Percentiles rank a stretch among this genome's conserved stretches.
Conservation (phyloP, 2,888 invertebrate species). For the Pachycephus smyrnensis region DNA sequence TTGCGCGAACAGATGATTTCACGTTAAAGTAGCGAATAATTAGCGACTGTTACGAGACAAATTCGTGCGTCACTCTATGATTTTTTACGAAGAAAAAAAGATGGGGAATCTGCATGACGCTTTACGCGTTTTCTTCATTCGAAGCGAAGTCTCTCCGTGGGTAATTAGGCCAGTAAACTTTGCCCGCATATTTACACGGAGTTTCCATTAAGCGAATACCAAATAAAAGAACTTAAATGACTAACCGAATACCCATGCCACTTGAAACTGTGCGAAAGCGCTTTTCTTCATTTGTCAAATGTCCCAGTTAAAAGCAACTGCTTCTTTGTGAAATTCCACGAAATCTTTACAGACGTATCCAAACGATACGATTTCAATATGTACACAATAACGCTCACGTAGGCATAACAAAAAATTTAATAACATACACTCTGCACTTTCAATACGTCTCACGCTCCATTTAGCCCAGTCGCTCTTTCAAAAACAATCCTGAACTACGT, state of each 20-base stretch:
- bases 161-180: not conserved
- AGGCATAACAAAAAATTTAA: not conserved
- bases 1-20: not conserved
- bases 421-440: not conserved
- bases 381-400: not conserved
- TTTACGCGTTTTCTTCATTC: not conserved
- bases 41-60: not conserved
- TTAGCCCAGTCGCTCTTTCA: not conserved
- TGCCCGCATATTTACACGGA: not conserved
- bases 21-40: not conserved
- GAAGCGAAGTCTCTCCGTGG: not conserved
- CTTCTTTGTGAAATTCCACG: not conserved
- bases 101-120: not conserved
- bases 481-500: not conserved
- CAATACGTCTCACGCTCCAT: not conserved
- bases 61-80: not conserved
- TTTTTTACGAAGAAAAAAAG: not conserved
- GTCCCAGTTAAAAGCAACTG: not conserved
- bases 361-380: not conserved
- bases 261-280: not conserved
- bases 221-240: not conserved
- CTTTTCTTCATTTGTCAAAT: not conserved
- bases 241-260: not conserved
- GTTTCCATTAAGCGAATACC: not conserved
- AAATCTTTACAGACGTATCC: not conserved